These are phyloP conservation scores for Fragum whitleyi DNA, from an alignment of 2,888 invertebrate species.

Conservation along the genomic window DNA sequence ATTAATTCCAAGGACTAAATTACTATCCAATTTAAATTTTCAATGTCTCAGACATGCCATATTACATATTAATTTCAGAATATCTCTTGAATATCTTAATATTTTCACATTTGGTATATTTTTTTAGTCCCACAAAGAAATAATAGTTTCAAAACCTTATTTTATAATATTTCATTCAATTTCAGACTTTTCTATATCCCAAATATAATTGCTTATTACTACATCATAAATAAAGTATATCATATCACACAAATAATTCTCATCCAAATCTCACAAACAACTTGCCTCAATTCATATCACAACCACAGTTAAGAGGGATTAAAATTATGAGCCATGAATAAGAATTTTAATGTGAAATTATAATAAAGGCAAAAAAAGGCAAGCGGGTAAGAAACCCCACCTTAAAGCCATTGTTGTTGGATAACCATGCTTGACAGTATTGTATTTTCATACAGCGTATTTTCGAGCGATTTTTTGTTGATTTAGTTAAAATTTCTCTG, in stretches of 20 bases:
- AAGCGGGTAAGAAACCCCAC: conserved; percentile 41
- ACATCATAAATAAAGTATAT: too few relatives aligned
- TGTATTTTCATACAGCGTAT: conserved; percentile 50
- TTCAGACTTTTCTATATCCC: too few relatives aligned
- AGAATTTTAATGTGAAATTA: conserved; percentile 33
- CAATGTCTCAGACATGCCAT: too few relatives aligned
- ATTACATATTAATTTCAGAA: too few relatives aligned
- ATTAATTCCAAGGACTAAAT: too few relatives aligned
- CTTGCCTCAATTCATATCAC: conserved; percentile 18
- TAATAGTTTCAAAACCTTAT: too few relatives aligned
- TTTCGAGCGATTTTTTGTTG: conserved; percentile 45
- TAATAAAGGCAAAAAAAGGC: conserved; percentile 24
- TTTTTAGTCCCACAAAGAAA: too few relatives aligned
- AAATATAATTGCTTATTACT: too few relatives aligned
- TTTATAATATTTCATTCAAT: too few relatives aligned
- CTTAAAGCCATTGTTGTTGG: conserved; percentile 58
- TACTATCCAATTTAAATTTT: too few relatives aligned
- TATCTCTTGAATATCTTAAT: too few relatives aligned
- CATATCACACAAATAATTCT: background rate
- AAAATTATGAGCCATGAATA: conserved; percentile 27
- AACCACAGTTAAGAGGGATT: background rate
- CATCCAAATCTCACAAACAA: background rate
- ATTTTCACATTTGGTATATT: too few relatives aligned
- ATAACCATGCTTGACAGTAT: conserved; percentile 52
- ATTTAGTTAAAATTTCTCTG: conserved; percentile 56